Evolutionary conservation across 2,888 invertebrate genomes (phyloP).

Genomic region (Lithophane ornitopus): DNA sequence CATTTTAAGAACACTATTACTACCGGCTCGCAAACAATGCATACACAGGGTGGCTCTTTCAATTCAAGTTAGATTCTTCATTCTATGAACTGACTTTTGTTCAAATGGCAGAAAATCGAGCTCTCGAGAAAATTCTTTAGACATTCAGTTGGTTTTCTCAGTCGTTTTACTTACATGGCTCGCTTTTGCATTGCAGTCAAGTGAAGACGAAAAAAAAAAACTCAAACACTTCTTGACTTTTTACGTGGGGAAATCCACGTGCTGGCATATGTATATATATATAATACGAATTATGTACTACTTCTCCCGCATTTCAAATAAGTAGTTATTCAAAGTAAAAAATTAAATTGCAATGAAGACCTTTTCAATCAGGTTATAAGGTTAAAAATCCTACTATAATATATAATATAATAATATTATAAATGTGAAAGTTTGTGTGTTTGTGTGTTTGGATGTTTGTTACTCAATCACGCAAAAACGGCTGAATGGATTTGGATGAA

Average conservation of each 20-base stretch:
- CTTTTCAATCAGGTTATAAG: not conserved
- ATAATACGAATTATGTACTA: too few relatives aligned
- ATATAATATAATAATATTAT: too few relatives aligned
- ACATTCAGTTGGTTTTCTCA: not conserved
- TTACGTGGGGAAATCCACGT: not conserved
- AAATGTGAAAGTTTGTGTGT: too few relatives aligned
- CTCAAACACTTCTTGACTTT: too few relatives aligned
- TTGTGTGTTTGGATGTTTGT: too few relatives aligned
- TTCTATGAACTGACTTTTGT: constrained; percentile 3
- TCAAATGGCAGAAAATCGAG: not conserved
- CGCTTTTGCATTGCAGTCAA: not conserved
- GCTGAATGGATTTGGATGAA: too few relatives aligned
- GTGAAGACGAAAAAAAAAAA: not conserved
- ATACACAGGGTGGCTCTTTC: constrained; percentile 5
- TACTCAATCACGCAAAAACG: too few relatives aligned
- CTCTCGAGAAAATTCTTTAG: not conserved
- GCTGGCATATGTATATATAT: too few relatives aligned
- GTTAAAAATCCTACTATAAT: too few relatives aligned
- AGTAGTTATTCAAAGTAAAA: not conserved
- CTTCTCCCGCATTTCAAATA: not conserved
- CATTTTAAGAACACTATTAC: constrained; percentile 47
- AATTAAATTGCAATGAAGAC: not conserved
- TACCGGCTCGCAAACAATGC: constrained; percentile 3
- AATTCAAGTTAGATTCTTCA: not conserved
- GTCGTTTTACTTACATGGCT: not conserved